Percentiles rank a stretch among this genome's conserved stretches.
Evolutionary conservation across 2,797 vertebrate species (phyloP).

Genomic region (Anabas testudineus): DNA sequence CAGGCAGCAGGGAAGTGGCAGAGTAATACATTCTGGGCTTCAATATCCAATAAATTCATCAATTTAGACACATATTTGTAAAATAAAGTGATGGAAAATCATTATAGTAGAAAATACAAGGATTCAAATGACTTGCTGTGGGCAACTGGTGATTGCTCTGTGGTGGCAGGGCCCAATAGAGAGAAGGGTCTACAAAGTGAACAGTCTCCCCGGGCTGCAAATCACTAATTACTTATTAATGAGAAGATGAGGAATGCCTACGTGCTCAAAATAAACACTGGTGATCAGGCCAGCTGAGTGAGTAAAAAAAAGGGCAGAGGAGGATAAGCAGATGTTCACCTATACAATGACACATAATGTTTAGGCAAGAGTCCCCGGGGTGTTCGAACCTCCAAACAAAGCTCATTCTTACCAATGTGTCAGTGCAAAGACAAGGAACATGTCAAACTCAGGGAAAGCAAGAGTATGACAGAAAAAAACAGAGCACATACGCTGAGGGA

Average conservation of each 20-base stretch:
- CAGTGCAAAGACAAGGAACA: constrained; percentile 26
- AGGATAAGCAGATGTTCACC: constrained; percentile 15
- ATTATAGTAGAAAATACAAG: constrained; percentile 69
- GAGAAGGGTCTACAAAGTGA: constrained; percentile 66
- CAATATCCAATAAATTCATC: constrained; percentile 44
- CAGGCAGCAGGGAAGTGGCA: constrained; percentile 29
- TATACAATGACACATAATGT: constrained; percentile 43
- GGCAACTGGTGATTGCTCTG: constrained; percentile 75
- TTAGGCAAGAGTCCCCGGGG: constrained; percentile 30
- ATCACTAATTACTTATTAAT: constrained; percentile 83
- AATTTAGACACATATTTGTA: constrained; percentile 51
- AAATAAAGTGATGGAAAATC: constrained; percentile 70
- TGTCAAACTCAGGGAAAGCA: constrained; percentile 21
- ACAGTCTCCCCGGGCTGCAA: constrained; percentile 59
- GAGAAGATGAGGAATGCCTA: constrained; percentile 67
- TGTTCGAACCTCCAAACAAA: constrained; percentile 22
- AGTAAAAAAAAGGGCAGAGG: constrained; percentile 3
- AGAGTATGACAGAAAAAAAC: constrained; percentile 31
- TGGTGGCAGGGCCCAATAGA: constrained; percentile 51
- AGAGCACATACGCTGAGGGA: constrained; percentile 15
- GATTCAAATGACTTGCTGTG: constrained; percentile 66
- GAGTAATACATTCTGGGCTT: constrained; percentile 30
- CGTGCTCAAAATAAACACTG: constrained; percentile 75
- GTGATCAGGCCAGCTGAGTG: constrained; percentile 46
- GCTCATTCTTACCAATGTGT: constrained; percentile 22